These are phyloP conservation scores for Helleia helle DNA, from an alignment of 2,888 invertebrate species.

Conservation along the genomic window DNA sequence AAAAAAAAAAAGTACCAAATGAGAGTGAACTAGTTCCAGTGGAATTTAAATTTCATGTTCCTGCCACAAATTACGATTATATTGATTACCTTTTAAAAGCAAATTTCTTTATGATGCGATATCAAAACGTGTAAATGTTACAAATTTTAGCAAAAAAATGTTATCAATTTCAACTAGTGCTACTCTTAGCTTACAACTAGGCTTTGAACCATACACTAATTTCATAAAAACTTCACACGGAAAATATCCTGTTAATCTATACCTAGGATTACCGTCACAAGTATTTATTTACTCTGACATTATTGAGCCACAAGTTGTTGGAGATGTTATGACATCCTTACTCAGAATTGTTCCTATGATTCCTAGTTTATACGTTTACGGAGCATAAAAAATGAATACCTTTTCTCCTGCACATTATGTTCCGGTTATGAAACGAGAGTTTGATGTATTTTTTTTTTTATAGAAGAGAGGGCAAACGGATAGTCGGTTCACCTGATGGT, in stretches of 20 bases:
- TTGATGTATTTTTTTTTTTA: no score
- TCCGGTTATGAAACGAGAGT: conserved; percentile 27
- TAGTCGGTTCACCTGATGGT: no score
- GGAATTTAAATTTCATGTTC: background rate
- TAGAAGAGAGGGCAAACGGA: no score
- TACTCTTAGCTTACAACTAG: conserved; percentile 19
- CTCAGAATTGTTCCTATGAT: conserved; percentile 23
- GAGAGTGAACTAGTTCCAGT: background rate
- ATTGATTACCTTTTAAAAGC: conserved; percentile 3
- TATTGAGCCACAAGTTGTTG: conserved; percentile 17
- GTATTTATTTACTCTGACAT: conserved; percentile 9
- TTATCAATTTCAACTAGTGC: background rate
- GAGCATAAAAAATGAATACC: conserved; percentile 24
- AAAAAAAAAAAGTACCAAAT: background rate
- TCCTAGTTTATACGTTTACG: conserved; percentile 21
- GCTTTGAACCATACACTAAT: conserved; percentile 21
- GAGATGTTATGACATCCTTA: conserved; percentile 23
- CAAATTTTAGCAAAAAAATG: background rate
- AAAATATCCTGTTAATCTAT: background rate
- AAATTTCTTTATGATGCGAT: background rate
- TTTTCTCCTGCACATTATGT: conserved; percentile 25
- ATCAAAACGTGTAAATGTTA: background rate
- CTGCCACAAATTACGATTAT: conserved; percentile 8
- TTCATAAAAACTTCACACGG: conserved; percentile 6
- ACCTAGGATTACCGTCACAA: conserved; percentile 17